These are phyloP conservation scores for Botia kubotai DNA, from an alignment of 2,797 vertebrate genomes.

Conservation along the genomic window DNA sequence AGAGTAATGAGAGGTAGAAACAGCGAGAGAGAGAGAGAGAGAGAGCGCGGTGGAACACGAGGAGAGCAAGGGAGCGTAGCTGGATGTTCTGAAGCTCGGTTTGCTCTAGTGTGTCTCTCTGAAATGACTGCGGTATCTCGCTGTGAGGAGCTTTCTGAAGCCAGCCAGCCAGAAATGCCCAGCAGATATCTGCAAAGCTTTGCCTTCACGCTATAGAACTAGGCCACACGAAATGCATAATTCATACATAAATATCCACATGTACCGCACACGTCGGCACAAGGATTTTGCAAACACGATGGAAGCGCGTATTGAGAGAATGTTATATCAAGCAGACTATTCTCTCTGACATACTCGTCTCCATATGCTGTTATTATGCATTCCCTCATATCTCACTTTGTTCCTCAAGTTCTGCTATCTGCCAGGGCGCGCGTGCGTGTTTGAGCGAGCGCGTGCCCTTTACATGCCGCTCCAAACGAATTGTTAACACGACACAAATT, in stretches of 20 bases:
- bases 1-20: conserved; percentile 14
- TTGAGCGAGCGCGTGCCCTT: conserved; percentile 38
- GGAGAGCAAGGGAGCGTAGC: conserved; percentile 39
- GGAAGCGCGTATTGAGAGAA: conserved; percentile 31
- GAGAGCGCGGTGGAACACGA: conserved; percentile 14
- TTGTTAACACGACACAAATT: conserved; percentile 51
- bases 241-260: conserved; percentile 56
- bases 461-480: neutral
- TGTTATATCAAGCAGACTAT: conserved; percentile 31
- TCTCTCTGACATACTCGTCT: conserved; percentile 36
- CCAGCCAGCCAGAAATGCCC: conserved; percentile 59
- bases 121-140: conserved; percentile 55
- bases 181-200: conserved; percentile 56
- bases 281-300: conserved; percentile 45
- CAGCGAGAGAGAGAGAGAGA: conserved; percentile 18
- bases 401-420: conserved; percentile 54
- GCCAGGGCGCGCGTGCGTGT: conserved; percentile 47
- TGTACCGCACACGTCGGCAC: conserved; percentile 32
- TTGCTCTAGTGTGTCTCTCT: conserved; percentile 48
- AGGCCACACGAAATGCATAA: conserved; percentile 64
- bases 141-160: conserved; percentile 58
- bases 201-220: conserved; percentile 62
- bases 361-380: conserved; percentile 46
- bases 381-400: conserved; percentile 62
- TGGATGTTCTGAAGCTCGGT: conserved; percentile 54